These are phyloP conservation scores for Parauchenoglanis ngamensis DNA, from an alignment of 2,797 vertebrate species.

Conservation along the genomic window DNA sequence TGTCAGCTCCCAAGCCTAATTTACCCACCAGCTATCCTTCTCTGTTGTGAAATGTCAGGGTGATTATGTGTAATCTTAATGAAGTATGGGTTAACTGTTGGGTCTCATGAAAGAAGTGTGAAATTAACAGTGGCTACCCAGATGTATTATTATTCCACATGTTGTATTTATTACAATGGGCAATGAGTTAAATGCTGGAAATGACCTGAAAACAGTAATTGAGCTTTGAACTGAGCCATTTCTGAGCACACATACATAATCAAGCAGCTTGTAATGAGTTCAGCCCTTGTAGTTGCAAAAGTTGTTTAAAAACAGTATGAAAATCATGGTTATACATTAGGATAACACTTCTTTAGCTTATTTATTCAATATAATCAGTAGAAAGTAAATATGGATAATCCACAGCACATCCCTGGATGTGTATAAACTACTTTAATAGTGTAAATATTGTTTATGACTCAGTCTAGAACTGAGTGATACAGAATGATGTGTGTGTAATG, in stretches of 20 bases:
- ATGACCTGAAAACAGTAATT: slow-evolving; percentile 61
- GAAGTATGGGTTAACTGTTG: slow-evolving; percentile 50
- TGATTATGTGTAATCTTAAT: slow-evolving; percentile 56
- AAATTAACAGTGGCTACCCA: slow-evolving; percentile 45
- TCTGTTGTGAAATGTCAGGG: slow-evolving; percentile 22
- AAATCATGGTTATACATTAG: background rate
- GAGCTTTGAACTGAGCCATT: background rate
- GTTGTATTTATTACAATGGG: slow-evolving; percentile 65
- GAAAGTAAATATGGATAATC: background rate
- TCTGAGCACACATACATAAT: background rate
- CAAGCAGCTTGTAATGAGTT: background rate
- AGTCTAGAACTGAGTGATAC: background rate
- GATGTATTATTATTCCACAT: slow-evolving; percentile 50
- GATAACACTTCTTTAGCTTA: background rate
- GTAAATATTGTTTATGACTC: background rate
- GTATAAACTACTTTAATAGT: background rate
- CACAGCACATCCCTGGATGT: background rate
- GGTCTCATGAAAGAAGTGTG: slow-evolving; percentile 49
- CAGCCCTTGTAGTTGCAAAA: background rate
- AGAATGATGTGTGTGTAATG: background rate
- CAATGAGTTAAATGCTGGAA: slow-evolving; percentile 61
- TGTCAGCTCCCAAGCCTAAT: background rate
- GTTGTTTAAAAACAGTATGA: background rate
- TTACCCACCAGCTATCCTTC: slow-evolving; percentile 19
- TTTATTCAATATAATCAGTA: background rate